phyloP scores from a whole-genome alignment of 2,797 vertebrate genomes.

The Geotrypetes seraphini region DNA sequence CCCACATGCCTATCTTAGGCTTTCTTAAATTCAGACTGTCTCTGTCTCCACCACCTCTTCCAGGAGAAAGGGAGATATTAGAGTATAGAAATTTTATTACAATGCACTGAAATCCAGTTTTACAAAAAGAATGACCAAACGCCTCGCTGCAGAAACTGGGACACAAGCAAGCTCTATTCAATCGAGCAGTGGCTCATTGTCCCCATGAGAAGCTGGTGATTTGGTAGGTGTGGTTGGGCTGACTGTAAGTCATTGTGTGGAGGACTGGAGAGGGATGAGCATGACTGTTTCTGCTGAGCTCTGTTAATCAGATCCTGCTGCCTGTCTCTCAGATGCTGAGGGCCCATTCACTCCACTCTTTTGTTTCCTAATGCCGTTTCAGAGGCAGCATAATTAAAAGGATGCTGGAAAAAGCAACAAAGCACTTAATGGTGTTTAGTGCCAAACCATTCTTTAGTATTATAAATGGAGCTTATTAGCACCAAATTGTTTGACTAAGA shows the following conservation, averaged over 20 bases:
- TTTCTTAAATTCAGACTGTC: too few species aligned
- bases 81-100: too few species aligned
- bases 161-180: too few species aligned
- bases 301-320: slow-evolving; percentile 36
- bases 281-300: slow-evolving; percentile 42
- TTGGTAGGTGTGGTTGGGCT: slow-evolving; percentile 18
- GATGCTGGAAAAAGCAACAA: slow-evolving; percentile 58
- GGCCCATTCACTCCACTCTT: too few species aligned
- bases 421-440: slow-evolving; percentile 59
- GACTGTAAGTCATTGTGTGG: slow-evolving; percentile 32
- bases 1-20: too few species aligned
- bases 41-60: too few species aligned
- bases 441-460: slow-evolving; percentile 54
- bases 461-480: slow-evolving; percentile 65
- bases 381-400: slow-evolving; percentile 55
- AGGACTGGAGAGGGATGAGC: slow-evolving; percentile 34
- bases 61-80: too few species aligned
- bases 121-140: too few species aligned
- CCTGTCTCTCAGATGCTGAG: slow-evolving; percentile 28
- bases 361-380: slow-evolving; percentile 61
- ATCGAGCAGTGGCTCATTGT: too few species aligned
- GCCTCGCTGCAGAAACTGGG: too few species aligned
- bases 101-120: too few species aligned
- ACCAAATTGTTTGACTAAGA: slow-evolving; percentile 62
- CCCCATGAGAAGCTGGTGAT: too few species aligned